Evolutionary conservation across 2,797 vertebrate species (phyloP), one percentile per base, ranked within the genome.

Genomic region (Cryptoblepharus egeriae): DNA sequence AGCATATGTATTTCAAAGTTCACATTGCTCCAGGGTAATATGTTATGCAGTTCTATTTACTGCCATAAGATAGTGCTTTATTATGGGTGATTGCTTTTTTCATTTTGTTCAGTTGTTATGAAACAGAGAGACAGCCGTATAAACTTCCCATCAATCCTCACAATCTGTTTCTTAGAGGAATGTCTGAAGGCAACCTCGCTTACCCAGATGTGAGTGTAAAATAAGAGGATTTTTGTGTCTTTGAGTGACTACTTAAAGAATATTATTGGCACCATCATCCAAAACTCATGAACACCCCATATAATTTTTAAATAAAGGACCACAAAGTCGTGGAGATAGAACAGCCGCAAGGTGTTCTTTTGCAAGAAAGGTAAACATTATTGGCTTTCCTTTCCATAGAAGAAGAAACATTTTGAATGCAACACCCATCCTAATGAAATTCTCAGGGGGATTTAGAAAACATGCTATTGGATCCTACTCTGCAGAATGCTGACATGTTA

Each of bases 31-130:
- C 37, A 80, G 85, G 88, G 71, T 91, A 86, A 85, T 86, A 79
- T 80, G 30, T 88, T 89, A 94, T 77, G 6, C 77, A 92, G 81
- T n/a, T 42, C 15, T 91, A 69, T 91, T 93, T 89, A 89, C 75
- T 89, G 79, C n/a, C 57, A 73, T 89, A 82, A 85, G 28, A 83
- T 32, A 80, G 67, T 58, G 49, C 30, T 88, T 39, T 84, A 81
- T 83, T n/a, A 87, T 71, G 79, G 68, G 68, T 91, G 84, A 60
- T 35, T 91, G 83, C 5, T 80, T 83, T 86, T 83, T 85, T 70
- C 26, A 82, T 91, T 88, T 78, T 65, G 75, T 39, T 89, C 52
- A 79, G 28, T 87, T 91, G 81, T 79, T 80, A 74, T 86, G 67
- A 77, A 85, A 88, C 87, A 82, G 63, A 81, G 83, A 64, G 79